phyloP scores from a whole-genome alignment of 2,797 vertebrate genomes.

The Apogon talboti region DNA sequence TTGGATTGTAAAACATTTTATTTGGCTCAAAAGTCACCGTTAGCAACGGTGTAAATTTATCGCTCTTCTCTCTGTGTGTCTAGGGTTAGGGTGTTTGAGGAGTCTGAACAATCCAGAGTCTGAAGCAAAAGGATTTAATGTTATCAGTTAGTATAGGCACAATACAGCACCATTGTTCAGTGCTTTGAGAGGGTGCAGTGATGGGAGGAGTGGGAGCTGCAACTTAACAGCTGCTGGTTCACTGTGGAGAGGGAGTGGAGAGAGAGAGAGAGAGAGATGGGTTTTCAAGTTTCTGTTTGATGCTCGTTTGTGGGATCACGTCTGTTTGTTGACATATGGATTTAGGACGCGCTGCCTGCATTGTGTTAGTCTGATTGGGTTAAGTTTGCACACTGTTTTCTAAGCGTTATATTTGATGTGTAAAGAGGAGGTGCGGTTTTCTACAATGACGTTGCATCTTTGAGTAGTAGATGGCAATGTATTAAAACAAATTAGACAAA shows the following conservation, averaged over 20 bases:
- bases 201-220: conserved; percentile 67
- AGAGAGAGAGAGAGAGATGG: conserved; percentile 33
- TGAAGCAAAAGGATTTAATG: conserved; percentile 27
- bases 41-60: not conserved
- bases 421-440: too few relatives aligned
- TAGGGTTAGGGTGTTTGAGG: conserved; percentile 9
- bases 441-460: too few relatives aligned
- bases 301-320: conserved; percentile 16
- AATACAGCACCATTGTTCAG: conserved; percentile 72
- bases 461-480: too few relatives aligned
- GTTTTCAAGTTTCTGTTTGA: conserved; percentile 34
- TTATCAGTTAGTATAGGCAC: conserved; percentile 42
- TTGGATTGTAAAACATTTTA: conserved; percentile 64
- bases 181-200: conserved; percentile 57
- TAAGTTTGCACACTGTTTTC: not conserved
- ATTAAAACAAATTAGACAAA: too few relatives aligned
- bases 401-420: too few relatives aligned
- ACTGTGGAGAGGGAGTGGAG: conserved; percentile 49
- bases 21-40: conserved; percentile 71
- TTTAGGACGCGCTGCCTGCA: not conserved
- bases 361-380: not conserved
- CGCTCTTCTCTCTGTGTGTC: conserved; percentile 5
- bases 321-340: conserved; percentile 18
- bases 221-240: conserved; percentile 65
- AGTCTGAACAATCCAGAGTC: conserved; percentile 18